A percentile compares a stretch with the other conserved stretches of the same genome.
Conservation (phyloP, 2,797 vertebrate species). For the Simalia tracyae region DNA sequence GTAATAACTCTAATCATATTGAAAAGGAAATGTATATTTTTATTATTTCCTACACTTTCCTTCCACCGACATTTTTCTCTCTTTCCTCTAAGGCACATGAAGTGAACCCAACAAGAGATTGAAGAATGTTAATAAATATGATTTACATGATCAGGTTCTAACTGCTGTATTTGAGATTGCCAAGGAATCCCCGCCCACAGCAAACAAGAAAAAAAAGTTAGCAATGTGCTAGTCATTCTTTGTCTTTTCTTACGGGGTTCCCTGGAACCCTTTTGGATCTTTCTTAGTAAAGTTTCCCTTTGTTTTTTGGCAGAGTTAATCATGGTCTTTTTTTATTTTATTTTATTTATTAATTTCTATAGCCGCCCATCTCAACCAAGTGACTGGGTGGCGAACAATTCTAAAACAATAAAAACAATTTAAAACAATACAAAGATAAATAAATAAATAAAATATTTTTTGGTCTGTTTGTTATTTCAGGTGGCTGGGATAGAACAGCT, state of each 20-base stretch:
- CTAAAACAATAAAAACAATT: no score
- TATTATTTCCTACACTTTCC: conserved; percentile 5
- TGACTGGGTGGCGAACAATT: no score
- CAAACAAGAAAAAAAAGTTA: not conserved
- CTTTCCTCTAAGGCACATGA: not conserved
- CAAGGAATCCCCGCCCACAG: not conserved
- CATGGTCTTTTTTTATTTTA: not conserved
- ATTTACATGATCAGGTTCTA: not conserved
- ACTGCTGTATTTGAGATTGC: not conserved
- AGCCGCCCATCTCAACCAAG: no score
- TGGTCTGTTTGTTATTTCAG: no score
- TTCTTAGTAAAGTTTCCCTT: not conserved
- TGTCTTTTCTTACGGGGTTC: not conserved
- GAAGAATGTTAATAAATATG: not conserved
- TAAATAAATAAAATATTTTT: no score
- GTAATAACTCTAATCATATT: conserved; percentile 19
- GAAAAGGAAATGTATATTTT: conserved; percentile 16
- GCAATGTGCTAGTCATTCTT: not conserved
- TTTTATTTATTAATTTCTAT: no score
- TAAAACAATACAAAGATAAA: no score
- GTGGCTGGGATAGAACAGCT: not conserved
- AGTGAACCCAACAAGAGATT: conserved; percentile 3
- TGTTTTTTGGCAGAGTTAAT: not conserved
- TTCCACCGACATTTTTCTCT: not conserved
- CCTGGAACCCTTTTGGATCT: not conserved